These are phyloP conservation scores for Periplaneta americana DNA, from an alignment of 1,140 invertebrate genomes.

Conservation along the genomic window DNA sequence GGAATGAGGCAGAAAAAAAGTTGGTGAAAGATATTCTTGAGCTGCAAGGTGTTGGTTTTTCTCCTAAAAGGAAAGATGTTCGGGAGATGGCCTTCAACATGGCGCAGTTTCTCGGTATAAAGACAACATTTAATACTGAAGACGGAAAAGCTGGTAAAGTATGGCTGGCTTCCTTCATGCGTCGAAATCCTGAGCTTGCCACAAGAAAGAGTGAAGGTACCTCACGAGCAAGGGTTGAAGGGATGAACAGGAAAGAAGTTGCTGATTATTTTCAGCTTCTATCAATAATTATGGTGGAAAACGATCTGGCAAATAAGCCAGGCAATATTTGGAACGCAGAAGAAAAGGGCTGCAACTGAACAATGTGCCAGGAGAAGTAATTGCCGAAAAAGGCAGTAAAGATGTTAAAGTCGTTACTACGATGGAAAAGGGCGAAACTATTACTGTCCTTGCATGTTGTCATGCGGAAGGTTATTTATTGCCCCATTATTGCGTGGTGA, in stretches of 20 bases:
- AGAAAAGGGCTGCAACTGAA: slow-evolving; percentile 37
- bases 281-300: slow-evolving; percentile 25
- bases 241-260: slow-evolving; percentile 30
- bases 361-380: too few species aligned
- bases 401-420: too few species aligned
- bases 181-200: slow-evolving; percentile 17
- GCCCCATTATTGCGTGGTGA: slow-evolving; percentile 21
- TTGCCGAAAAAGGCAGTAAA: too few species aligned
- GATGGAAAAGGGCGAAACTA: too few species aligned
- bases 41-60: too few species aligned
- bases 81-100: background rate
- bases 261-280: slow-evolving; percentile 30
- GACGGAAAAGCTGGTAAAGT: slow-evolving; percentile 22
- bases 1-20: too few species aligned
- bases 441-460: slow-evolving; percentile 28
- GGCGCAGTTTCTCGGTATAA: background rate
- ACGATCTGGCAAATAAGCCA: slow-evolving; percentile 32
- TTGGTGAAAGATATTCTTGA: too few species aligned
- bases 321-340: slow-evolving; percentile 37
- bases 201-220: slow-evolving; percentile 27
- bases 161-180: slow-evolving; percentile 22
- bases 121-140: background rate
- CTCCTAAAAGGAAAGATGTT: too few species aligned
- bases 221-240: slow-evolving; percentile 21
- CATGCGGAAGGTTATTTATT: slow-evolving; percentile 26